phyloP scores from a whole-genome alignment of 2,888 invertebrate species.

The Trachelus tabidus region DNA sequence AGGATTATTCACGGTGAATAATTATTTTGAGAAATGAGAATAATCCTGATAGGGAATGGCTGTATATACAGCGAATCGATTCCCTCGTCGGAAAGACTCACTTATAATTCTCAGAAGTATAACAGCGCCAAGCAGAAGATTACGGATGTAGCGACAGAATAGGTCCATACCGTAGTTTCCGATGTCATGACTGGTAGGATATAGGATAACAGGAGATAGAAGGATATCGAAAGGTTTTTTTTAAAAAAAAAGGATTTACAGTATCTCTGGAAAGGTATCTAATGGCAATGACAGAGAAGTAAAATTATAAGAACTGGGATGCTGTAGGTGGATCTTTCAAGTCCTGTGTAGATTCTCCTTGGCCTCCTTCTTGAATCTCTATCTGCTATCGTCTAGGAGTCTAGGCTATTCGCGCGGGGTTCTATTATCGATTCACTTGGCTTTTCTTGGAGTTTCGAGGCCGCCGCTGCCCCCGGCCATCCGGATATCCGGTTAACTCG shows the following conservation, averaged over 20 bases:
- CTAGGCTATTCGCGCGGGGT: conserved; percentile 9
- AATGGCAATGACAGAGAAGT: background rate
- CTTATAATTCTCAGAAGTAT: conserved; percentile 53
- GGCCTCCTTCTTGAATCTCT: conserved; percentile 39
- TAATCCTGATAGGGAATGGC: background rate
- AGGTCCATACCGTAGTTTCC: conserved; percentile 47
- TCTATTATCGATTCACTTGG: conserved; percentile 38
- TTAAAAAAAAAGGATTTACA: background rate
- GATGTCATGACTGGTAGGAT: conserved; percentile 37
- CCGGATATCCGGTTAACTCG: background rate
- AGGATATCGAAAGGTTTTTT: background rate
- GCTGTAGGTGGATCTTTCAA: background rate
- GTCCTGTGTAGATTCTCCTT: conserved; percentile 49
- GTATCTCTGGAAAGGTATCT: background rate
- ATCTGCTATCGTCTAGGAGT: conserved; percentile 21
- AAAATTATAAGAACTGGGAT: background rate
- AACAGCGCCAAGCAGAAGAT: conserved; percentile 47
- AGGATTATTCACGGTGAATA: background rate
- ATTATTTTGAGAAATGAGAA: background rate
- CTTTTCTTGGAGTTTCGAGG: background rate
- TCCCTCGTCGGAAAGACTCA: conserved; percentile 37
- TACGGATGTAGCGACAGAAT: conserved; percentile 50
- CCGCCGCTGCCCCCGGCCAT: background rate
- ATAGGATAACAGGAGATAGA: background rate
- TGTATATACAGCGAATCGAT: background rate